Percentiles rank a stretch among this genome's conserved stretches.
Evolutionary conservation across 1,140 invertebrate genomes (phyloP).

Genomic region (Pteromalus puparum): DNA sequence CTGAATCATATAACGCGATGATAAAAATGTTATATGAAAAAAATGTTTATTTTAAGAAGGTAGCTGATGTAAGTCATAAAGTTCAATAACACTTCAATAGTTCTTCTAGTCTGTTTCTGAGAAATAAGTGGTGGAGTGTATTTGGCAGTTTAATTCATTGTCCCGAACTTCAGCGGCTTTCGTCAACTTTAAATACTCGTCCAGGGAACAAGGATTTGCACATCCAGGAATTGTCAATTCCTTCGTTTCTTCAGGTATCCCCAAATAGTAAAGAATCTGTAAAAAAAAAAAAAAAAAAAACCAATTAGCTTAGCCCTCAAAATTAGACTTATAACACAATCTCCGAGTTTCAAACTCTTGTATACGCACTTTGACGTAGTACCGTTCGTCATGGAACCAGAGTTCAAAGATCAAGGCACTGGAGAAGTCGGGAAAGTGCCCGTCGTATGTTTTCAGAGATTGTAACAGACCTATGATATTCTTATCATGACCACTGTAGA

Average conservation of each 20-base stretch:
- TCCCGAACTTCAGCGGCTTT: neutral
- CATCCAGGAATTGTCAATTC: slow-evolving; percentile 4
- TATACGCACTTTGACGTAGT: slow-evolving; percentile 32
- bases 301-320: neutral
- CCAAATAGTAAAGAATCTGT: slow-evolving; percentile 34
- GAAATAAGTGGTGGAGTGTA: neutral
- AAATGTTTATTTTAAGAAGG: no score
- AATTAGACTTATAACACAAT: neutral
- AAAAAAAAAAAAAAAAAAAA: slow-evolving; percentile 6
- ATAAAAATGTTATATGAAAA: no score
- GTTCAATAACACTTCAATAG: neutral
- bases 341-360: neutral
- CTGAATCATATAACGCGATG: no score
- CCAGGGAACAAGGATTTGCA: slow-evolving; percentile 11
- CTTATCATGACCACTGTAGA: slow-evolving; percentile 45
- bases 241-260: slow-evolving; percentile 20
- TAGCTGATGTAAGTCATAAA: no score
- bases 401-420: slow-evolving; percentile 41
- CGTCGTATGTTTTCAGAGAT: neutral
- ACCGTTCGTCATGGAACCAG: neutral
- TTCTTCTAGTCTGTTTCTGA: neutral
- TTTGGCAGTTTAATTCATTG: slow-evolving; percentile 27
- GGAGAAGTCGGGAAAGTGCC: slow-evolving; percentile 23
- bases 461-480: slow-evolving; percentile 26
- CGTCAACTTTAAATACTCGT: neutral